Conservation (phyloP, 1,140 invertebrate genomes). For the Saccostrea echinata region DNA sequence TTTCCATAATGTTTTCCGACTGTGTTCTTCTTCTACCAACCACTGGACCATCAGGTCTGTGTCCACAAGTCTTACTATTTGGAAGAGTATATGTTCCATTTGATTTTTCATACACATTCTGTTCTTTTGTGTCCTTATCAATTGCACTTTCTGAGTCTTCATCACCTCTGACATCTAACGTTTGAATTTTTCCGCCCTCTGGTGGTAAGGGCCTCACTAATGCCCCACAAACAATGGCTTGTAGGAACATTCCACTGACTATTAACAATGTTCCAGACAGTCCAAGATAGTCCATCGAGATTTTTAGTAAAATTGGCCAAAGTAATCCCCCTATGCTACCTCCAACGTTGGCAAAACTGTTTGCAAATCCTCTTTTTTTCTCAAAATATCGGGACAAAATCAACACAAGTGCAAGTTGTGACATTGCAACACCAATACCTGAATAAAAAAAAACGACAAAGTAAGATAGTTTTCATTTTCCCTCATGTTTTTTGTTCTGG, state of each 20-base stretch:
- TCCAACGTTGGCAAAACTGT: conserved; percentile 48
- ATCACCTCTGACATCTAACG: not conserved
- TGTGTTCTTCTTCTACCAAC: conserved; percentile 12
- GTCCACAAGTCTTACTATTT: not conserved
- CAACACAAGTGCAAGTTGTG: conserved; percentile 34
- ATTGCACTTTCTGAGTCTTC: not conserved
- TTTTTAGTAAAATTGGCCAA: conserved; percentile 31
- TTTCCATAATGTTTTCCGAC: not conserved
- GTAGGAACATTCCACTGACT: conserved; percentile 30
- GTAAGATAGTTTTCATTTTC: not conserved
- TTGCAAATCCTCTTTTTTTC: conserved; percentile 45
- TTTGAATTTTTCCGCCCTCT: not conserved
- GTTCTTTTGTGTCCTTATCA: not conserved
- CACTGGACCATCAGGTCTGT: not conserved
- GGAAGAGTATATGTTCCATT: not conserved
- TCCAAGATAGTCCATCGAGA: conserved; percentile 39
- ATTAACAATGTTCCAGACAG: conserved; percentile 40
- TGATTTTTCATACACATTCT: not conserved
- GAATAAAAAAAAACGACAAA: conserved; percentile 5
- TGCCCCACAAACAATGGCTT: conserved; percentile 41
- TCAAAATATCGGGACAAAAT: conserved; percentile 48
- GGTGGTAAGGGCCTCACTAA: conserved; percentile 42
- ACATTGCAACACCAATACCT: conserved; percentile 28
- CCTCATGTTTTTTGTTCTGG: not conserved
- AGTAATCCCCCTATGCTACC: conserved; percentile 44